phyloP scores from a whole-genome alignment of 2,113 vertebrate species.

The Esox niger region DNA sequence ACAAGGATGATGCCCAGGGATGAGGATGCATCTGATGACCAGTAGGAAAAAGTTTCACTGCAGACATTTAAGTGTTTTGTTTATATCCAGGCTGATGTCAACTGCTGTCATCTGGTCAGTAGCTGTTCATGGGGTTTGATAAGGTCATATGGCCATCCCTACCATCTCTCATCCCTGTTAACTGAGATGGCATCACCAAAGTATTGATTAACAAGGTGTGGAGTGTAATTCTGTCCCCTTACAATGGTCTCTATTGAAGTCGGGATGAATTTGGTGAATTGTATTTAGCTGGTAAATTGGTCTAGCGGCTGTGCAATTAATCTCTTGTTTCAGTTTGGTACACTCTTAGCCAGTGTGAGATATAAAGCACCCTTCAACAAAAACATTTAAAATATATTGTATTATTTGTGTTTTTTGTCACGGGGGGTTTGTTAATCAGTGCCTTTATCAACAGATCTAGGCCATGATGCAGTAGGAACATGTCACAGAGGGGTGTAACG shows the following conservation, averaged over 20 bases:
- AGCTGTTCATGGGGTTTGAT: constrained; percentile 24
- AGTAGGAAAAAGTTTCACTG: background rate
- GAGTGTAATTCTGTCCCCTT: constrained; percentile 48
- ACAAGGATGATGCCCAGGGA: constrained; percentile 56
- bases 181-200: constrained; percentile 48
- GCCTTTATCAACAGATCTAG: constrained; percentile 59
- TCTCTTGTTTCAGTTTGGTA: background rate
- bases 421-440: constrained; percentile 67
- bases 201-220: constrained; percentile 26
- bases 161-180: constrained; percentile 50
- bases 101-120: background rate
- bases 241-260: constrained; percentile 48
- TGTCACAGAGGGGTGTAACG: no score
- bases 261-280: background rate
- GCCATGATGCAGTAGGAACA: constrained; percentile 45
- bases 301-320: no score
- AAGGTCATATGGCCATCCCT: constrained; percentile 42
- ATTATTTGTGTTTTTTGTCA: constrained; percentile 52
- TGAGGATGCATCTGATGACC: constrained; percentile 28
- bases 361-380: constrained; percentile 39
- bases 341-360: constrained; percentile 43
- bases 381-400: no score
- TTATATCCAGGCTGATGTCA: background rate
- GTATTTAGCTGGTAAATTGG: no score
- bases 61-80: background rate